Evolutionary conservation across 2,797 vertebrate genomes (phyloP).

Genomic region (Astyanax mexicanus): DNA sequence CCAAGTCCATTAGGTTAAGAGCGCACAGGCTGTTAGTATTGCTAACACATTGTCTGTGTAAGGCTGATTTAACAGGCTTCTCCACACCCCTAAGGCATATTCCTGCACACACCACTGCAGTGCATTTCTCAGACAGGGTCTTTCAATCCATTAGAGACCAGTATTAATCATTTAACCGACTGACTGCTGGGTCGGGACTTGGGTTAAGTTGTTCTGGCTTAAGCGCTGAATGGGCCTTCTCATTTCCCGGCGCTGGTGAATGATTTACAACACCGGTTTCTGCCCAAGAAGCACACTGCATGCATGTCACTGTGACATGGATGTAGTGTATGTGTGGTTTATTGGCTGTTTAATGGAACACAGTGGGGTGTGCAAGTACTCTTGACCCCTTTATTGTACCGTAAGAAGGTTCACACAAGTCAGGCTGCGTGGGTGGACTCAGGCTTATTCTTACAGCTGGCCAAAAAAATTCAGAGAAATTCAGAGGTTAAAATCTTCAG

Average conservation of each 20-base stretch:
- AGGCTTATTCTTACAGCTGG: too few species aligned
- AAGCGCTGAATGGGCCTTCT: conserved; percentile 19
- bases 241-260: conserved; percentile 20
- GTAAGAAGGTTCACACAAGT: background rate
- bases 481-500: too few species aligned
- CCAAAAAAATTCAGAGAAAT: too few species aligned
- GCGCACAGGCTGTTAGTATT: background rate
- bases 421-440: too few species aligned
- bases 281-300: conserved; percentile 7
- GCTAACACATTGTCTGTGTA: background rate
- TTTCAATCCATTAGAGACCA: conserved; percentile 29
- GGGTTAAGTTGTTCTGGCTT: conserved; percentile 39
- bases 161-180: conserved; percentile 46
- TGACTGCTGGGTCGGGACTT: conserved; percentile 35
- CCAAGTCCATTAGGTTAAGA: background rate
- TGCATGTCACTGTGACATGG: background rate
- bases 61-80: background rate
- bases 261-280: conserved; percentile 29
- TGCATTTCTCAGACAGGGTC: conserved; percentile 14
- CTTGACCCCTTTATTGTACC: background rate
- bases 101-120: background rate
- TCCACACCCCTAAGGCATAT: background rate
- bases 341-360: background rate
- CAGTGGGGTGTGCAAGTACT: background rate
- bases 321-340: background rate